phyloP scores from a whole-genome alignment of 1,140 invertebrate genomes.

The Campodea augens region DNA sequence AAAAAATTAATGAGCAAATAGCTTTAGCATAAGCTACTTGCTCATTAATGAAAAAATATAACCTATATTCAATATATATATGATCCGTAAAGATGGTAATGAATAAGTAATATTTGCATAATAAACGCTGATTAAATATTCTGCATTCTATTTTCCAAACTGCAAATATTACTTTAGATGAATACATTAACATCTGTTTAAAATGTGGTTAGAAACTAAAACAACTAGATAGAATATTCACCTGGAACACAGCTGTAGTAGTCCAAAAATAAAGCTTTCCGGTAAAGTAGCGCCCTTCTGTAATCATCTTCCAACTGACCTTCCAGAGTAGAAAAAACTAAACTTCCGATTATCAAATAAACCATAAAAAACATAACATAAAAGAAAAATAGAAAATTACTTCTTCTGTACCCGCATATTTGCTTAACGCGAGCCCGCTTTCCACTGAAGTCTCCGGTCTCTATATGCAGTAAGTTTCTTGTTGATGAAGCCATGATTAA shows the following conservation, averaged over 20 bases:
- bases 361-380: slow-evolving; percentile 44
- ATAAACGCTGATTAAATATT: no score
- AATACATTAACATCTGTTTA: no score
- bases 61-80: no score
- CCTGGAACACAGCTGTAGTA: slow-evolving; percentile 33
- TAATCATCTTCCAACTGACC: slow-evolving; percentile 39
- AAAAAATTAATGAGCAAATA: no score
- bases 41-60: no score
- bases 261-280: slow-evolving; percentile 36
- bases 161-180: no score
- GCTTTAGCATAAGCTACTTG: no score
- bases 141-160: no score
- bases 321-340: slow-evolving; percentile 57
- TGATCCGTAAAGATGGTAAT: no score
- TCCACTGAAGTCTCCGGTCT: background rate
- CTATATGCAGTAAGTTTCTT: background rate
- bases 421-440: slow-evolving; percentile 8
- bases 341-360: slow-evolving; percentile 49
- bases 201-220: no score
- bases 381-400: slow-evolving; percentile 26
- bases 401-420: slow-evolving; percentile 26
- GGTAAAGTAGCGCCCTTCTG: slow-evolving; percentile 29
- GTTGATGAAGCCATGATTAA: background rate
- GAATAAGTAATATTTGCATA: no score
- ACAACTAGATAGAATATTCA: slow-evolving; percentile 12